phyloP scores from a whole-genome alignment of 2,888 invertebrate genomes.

The Zhuqinia jingwanae region DNA sequence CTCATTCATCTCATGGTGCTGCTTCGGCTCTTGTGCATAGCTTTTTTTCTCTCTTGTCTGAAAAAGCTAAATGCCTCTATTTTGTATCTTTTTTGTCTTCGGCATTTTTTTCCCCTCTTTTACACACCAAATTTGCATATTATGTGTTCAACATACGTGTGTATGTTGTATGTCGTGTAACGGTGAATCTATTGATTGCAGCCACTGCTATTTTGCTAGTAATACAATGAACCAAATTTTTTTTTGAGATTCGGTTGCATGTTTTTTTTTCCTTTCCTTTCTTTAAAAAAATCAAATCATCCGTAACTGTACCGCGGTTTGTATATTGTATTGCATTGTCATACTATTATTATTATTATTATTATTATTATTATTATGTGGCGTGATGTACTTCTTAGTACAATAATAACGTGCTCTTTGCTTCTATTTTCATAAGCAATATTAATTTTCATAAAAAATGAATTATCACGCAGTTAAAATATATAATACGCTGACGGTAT shows the following conservation, averaged over 20 bases:
- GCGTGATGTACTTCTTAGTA: no score
- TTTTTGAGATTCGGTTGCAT: background rate
- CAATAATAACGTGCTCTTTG: no score
- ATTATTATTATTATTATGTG: no score
- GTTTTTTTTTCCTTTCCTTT: constrained; percentile 3
- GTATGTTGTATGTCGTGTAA: constrained; percentile 24
- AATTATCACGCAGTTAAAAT: no score
- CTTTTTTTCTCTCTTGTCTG: background rate
- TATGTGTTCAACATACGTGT: no score
- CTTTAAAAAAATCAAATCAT: constrained; percentile 15
- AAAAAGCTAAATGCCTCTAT: background rate
- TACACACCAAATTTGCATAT: no score
- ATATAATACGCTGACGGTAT: no score
- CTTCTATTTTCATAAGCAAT: no score
- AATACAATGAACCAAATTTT: background rate
- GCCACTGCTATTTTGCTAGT: background rate
- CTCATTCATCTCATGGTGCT: no score
- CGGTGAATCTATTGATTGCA: constrained; percentile 32
- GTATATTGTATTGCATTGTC: background rate
- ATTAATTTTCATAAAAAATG: no score
- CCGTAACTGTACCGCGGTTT: constrained; percentile 47
- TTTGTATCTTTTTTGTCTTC: background rate
- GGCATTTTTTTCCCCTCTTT: no score
- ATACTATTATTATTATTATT: no score
- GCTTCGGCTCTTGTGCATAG: background rate